Evolutionary conservation across 2,888 invertebrate species (phyloP), one percentile per base, ranked within the genome.

Genomic region (Leucoptera coffeella): DNA sequence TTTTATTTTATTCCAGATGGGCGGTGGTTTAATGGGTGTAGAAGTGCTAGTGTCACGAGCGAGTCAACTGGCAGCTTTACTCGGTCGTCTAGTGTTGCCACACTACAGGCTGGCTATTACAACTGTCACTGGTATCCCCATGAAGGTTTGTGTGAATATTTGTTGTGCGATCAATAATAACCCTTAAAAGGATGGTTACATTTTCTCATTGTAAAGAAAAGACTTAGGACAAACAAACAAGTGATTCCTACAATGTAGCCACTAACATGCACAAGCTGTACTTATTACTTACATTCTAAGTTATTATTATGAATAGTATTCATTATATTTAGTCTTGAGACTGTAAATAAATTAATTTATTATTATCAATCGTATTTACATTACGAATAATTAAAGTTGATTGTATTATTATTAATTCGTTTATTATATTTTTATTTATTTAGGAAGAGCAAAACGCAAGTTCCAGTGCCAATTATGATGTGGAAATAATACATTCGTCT

Each of bases 391-490:
- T n/a, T n/a, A n/a, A n/a, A n/a, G n/a, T 14, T 22, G 17, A 12
- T 17, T 23, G 34, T 30, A 5, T 12, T 14, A 17, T 4, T n/a
- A 14, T 24, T n/a, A 9, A 12, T 15, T 20, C 8, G 6, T 9
- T 23, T 1, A 3, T 12, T 21, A n/a, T n/a, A n/a, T n/a, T n/a
- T n/a, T 23, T 27, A 15, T 15, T 28, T 25, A 33, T 39, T 9
- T 33, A 67, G 65, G 96, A 97, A 59, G 96, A 97, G 54, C 95
- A 96, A 71, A 96, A 96, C 54, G 94, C 95, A 1, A 91, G 91
- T 50, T 92, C 93, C 0, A 97, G 96, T 29, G 93, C 96, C 0
- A 97, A 97, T 61, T 99, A 99, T 47, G 97, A 99, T 50, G 99
- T 99, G 0, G 97, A 97, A 57, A 85, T 99, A 32, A 84, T 95